Conservation (phyloP, 2,888 invertebrate genomes). For the Ashinkailepas kermadecensis region DNA sequence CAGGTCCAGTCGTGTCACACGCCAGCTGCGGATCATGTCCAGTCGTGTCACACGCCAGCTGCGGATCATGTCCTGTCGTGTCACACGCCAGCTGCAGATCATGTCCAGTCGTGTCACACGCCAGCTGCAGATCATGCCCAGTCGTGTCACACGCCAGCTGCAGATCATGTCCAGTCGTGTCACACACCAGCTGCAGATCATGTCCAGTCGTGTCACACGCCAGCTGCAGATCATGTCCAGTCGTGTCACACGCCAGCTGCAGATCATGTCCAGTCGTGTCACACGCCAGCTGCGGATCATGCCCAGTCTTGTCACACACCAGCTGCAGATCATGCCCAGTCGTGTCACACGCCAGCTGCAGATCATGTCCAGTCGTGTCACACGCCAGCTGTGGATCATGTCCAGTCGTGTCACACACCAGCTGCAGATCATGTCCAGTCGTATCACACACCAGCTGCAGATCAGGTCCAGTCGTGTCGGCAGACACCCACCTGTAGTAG, state of each 20-base stretch:
- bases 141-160: too few relatives aligned
- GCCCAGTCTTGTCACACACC: too few relatives aligned
- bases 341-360: background rate
- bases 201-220: background rate
- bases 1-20: too few relatives aligned
- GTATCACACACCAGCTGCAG: background rate
- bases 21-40: too few relatives aligned
- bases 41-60: background rate
- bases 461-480: too few relatives aligned
- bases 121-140: background rate
- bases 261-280: conserved; percentile 19
- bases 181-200: too few relatives aligned
- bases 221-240: too few relatives aligned
- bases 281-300: background rate
- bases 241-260: background rate
- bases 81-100: background rate
- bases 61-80: too few relatives aligned
- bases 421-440: conserved; percentile 5
- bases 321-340: too few relatives aligned
- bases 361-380: too few relatives aligned
- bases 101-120: conserved; percentile 11
- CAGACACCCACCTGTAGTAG: conserved; percentile 51
- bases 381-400: background rate
- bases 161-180: too few relatives aligned
- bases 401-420: background rate